These are phyloP conservation scores for Sylvilagus bachmani DNA, from an alignment of 2,113 vertebrate species.

Conservation along the genomic window DNA sequence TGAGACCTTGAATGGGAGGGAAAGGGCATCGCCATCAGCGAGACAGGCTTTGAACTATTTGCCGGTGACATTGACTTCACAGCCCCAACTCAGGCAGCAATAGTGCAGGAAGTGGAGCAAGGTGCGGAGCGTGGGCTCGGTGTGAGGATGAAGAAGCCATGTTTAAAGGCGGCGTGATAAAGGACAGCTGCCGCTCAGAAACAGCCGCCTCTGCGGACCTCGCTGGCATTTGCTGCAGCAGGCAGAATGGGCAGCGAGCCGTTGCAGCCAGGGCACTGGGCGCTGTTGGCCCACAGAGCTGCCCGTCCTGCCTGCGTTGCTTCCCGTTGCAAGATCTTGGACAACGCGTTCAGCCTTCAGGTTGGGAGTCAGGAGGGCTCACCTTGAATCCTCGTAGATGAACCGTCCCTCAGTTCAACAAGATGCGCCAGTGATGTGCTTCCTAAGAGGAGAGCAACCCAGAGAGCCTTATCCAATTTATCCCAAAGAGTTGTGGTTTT, in stretches of 20 bases:
- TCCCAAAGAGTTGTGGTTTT: too few relatives aligned
- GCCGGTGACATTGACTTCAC: conserved; percentile 76
- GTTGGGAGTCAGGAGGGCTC: background rate
- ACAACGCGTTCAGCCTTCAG: background rate
- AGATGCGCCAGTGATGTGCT: background rate
- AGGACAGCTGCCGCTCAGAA: background rate
- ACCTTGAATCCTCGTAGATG: background rate
- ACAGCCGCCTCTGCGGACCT: background rate
- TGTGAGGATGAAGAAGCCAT: conserved; percentile 47
- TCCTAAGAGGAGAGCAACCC: background rate
- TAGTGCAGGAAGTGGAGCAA: conserved; percentile 62
- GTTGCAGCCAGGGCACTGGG: background rate
- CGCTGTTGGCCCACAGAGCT: background rate
- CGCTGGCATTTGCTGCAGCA: background rate
- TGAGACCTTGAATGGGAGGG: conserved; percentile 77
- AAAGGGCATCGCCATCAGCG: conserved; percentile 75
- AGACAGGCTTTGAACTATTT: conserved; percentile 76
- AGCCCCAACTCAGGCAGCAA: conserved; percentile 66
- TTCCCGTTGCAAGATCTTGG: background rate
- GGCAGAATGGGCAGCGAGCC: background rate
- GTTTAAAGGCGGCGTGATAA: conserved; percentile 27
- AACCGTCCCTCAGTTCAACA: background rate
- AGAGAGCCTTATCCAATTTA: too few relatives aligned
- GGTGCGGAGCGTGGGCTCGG: conserved; percentile 41
- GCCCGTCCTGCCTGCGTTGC: background rate